A percentile compares a stretch with the other conserved stretches of the same genome.
phyloP scores from a whole-genome alignment of 2,797 vertebrate genomes.

The Gymnoscopelus microlampas region DNA sequence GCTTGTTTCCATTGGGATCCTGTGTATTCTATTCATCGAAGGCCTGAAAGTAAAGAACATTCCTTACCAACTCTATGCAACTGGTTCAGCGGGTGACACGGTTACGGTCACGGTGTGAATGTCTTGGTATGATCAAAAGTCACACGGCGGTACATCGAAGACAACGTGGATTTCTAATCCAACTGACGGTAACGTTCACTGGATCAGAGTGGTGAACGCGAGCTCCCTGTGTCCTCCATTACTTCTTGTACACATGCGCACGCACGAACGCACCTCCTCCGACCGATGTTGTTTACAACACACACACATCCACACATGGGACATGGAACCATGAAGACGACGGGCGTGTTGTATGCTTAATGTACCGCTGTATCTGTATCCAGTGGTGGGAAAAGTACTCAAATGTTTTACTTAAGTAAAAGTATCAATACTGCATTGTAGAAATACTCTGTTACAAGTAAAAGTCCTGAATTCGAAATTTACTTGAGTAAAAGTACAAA shows the following conservation, averaged over 20 bases:
- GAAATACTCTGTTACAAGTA: too few relatives aligned
- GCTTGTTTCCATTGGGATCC: too few relatives aligned
- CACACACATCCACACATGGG: slow-evolving; percentile 57
- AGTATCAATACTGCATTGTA: too few relatives aligned
- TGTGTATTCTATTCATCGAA: too few relatives aligned
- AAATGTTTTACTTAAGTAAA: too few relatives aligned
- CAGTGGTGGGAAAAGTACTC: too few relatives aligned
- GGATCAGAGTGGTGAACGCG: too few relatives aligned
- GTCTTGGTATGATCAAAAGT: not conserved
- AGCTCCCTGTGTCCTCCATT: slow-evolving; percentile 63
- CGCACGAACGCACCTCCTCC: slow-evolving; percentile 22
- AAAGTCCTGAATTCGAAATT: too few relatives aligned
- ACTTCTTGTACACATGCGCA: slow-evolving; percentile 62
- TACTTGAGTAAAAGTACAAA: too few relatives aligned
- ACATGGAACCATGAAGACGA: slow-evolving; percentile 30
- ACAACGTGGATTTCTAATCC: slow-evolving; percentile 37
- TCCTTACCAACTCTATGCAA: slow-evolving; percentile 44
- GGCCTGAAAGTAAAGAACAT: not conserved
- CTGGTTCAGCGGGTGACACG: slow-evolving; percentile 13
- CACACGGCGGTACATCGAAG: not conserved
- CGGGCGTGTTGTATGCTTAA: too few relatives aligned
- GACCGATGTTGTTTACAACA: slow-evolving; percentile 75
- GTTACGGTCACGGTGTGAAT: not conserved
- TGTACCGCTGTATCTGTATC: too few relatives aligned
- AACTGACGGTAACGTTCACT: slow-evolving; percentile 3